Evolutionary conservation across 2,797 vertebrate genomes (phyloP).

Genomic region (Pyrrhura leucotis): DNA sequence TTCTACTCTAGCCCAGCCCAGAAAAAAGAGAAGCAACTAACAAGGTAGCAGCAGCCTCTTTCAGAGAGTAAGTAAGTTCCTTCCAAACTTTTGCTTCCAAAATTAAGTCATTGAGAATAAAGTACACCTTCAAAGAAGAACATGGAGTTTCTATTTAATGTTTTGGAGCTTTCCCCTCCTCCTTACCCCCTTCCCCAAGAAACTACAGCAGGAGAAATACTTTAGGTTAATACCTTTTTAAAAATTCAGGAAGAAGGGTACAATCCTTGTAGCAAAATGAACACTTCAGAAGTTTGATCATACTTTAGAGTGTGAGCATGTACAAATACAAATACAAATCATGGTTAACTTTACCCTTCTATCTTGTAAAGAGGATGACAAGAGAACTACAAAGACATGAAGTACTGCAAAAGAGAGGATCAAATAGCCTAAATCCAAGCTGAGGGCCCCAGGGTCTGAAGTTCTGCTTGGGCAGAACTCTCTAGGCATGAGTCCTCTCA

Average conservation of each 20-base stretch:
- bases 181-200: not conserved
- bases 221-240: not conserved
- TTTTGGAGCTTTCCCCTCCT: accelerated
- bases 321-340: not conserved
- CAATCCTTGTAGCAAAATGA: not conserved
- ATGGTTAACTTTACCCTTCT: not conserved
- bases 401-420: not conserved
- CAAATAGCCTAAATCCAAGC: not conserved
- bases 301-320: not conserved
- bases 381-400: not conserved
- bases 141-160: not conserved
- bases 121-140: not conserved
- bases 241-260: not conserved
- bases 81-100: not conserved
- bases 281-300: not conserved
- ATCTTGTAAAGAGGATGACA: not conserved
- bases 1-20: not conserved
- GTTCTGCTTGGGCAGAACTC: not conserved
- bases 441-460: not conserved
- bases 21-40: not conserved
- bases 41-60: not conserved
- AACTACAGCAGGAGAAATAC: not conserved
- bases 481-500: not conserved
- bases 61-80: not conserved
- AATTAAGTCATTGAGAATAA: not conserved